A percentile compares a stretch with the other conserved stretches of the same genome.
phyloP scores from a whole-genome alignment of 1,140 invertebrate genomes.

The Bombus picipes region DNA sequence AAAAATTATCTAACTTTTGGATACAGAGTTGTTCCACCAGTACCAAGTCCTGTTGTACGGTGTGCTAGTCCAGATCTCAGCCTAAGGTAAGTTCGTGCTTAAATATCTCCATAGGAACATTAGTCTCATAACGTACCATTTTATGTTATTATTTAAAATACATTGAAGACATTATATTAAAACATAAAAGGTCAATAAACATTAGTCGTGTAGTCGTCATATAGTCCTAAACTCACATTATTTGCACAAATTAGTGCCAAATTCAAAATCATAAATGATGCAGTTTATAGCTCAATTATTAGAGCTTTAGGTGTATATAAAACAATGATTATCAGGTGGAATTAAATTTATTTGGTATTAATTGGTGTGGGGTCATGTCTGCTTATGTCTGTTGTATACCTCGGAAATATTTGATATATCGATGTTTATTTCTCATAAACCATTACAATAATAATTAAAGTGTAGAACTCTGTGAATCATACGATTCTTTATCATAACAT shows the following conservation, averaged over 20 bases:
- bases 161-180: background rate
- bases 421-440: background rate
- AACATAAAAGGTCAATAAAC: slow-evolving; percentile 17
- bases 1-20: slow-evolving; percentile 98
- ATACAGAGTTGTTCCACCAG: slow-evolving; percentile 94
- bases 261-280: background rate
- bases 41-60: slow-evolving; percentile 90
- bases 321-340: slow-evolving; percentile 43
- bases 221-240: slow-evolving; percentile 20
- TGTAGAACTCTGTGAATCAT: slow-evolving; percentile 12
- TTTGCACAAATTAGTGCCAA: slow-evolving; percentile 3
- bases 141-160: slow-evolving; percentile 33
- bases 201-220: slow-evolving; percentile 37
- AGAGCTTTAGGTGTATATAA: slow-evolving; percentile 56
- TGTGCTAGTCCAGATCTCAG: slow-evolving; percentile 96
- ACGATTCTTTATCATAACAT: slow-evolving; percentile 28
- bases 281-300: slow-evolving; percentile 50
- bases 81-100: slow-evolving; percentile 86
- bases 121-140: slow-evolving; percentile 47
- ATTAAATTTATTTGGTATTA: slow-evolving; percentile 69
- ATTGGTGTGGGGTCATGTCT: slow-evolving; percentile 75
- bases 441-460: slow-evolving; percentile 21
- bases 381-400: slow-evolving; percentile 70
- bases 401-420: slow-evolving; percentile 41
- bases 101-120: slow-evolving; percentile 7